Base-by-base conservation (phyloP, 2,113 vertebrate genomes). In the Eudyptes chrysolophus region DNA sequence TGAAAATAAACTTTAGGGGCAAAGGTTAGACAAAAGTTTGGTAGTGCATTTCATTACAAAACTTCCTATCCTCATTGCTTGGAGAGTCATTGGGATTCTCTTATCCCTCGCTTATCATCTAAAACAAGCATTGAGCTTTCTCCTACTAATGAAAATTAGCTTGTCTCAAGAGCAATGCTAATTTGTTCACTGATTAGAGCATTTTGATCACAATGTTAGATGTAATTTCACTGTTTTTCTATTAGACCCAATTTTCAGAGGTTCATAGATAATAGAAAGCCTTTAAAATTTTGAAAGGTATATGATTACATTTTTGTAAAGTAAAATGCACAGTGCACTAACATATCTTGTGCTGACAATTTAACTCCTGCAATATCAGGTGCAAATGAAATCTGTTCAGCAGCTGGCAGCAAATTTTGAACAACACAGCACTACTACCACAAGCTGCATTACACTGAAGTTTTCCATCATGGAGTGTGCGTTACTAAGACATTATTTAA, bases 401-500 rank as follows among this genome's bases (percentile, higher is more conserved):
- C 32, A 87, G 54, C 40, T 58, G 46, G 49, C 34, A 89, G 36
- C 13, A 95, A 65, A 65, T 91, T 93, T 74, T 91, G 58, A 89
- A 84, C 40, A 54, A 57, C 19, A 24, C 55, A 83, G 54, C 42
- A 57, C 20, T 95, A 54, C 13, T 54, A 69, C 26, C 32, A 72
- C 10, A 77, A 79, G 74, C 58, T 92, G 40, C 58, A 62, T 74
- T 72, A 83, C 24, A 51, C 17, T 65, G 29, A 89, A 62, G 13
- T 82, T 82, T 91, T 95, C 46, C 70, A 79, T 44, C 62, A 51
- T 22, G 14, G 17, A 82, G 19, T 46, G 12, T 1, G 2, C 2
- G 0, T 64, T 92, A 76, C 66, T 70, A 72, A 91, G 61, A 83
- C 32, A 54, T 85, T 96, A 93, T 61, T 96, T 93, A 87, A 96